Base-by-base conservation (phyloP, 2,888 invertebrate species). In the Phengaris arion region DNA sequence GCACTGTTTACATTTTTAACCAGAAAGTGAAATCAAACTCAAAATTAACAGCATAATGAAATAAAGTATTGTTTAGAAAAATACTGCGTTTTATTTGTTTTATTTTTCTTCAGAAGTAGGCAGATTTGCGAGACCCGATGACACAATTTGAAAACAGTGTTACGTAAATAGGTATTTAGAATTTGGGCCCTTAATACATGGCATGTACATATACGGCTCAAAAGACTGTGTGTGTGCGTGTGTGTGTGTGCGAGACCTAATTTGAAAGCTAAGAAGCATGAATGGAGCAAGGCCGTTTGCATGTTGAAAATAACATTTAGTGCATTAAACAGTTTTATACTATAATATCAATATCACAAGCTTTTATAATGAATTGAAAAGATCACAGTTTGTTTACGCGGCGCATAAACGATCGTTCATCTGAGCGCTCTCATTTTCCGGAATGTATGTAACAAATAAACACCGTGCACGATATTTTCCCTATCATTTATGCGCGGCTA, bases 1-100 rank as follows among this genome's bases (percentile, higher is more conserved):
- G 89, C 91, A 22, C 81, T 92, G 51, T 90, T 90, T 78, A 90
- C 92, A 54, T 84, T 92, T 78, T 80, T 92, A 77, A 85, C 89
- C 79, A 85, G 84, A 77, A 85, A 87, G 76, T 82, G 82, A 76
- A 64, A 10, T 12, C 12, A 52, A 12, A 12, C 4, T 9, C 10
- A 52, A 10, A 52, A 64, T 6, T 45, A 68, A 68, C 15, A 59
- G 59, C 68, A 54, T 70, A 64, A 10, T 4, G 35, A 64, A 12
- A n/a, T 59, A 54, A 10, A 45, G 68, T 73, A 48, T 48, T 74
- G 12, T 13, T 51, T 13, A 51, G 9, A 15, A 59, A 52, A 48
- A 13, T 22, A 70, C 45, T 48, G 10, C n/a, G 2, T 9, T 59
- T 59, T 10, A 59, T 10, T 22, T 59, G 9, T 52, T 10, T 52